Base-by-base conservation (phyloP, 2,797 vertebrate species). In the Mormyrus proboscirostris region DNA sequence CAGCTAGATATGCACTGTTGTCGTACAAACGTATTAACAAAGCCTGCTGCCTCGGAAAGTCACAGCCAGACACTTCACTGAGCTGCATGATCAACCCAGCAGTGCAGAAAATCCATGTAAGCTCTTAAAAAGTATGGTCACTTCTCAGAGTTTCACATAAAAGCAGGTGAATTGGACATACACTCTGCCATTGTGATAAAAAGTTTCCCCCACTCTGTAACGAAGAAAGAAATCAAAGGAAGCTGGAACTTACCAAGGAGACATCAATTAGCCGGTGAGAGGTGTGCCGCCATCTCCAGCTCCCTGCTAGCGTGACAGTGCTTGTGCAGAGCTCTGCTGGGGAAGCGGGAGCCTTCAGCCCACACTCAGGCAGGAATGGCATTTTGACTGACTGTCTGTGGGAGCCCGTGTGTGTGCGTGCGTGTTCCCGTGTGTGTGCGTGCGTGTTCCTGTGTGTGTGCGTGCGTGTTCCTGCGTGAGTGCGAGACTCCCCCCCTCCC, bases 301-400 rank as follows among this genome's bases (percentile, higher is more conserved):
- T 84, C 22, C 53, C 44, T 50, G 76, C 53, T 38, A 50, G 19
- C 44, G 79, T 83, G 53, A 53, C 76, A 41, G 38, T 50, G 88
- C 76, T 12, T 57, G 53, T 84, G 79, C 79, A 29, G n/a, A 86
- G 51, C 14, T 41, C 53, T 84, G 88, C 88, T 62, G 53, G 41
- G 41, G 76, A 88, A 51, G 50, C n/a, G 14, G 53, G n/a, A 47
- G 41, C 6, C 53, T 38, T 85, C 88, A 62, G 79, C 88, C 88
- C 55, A 89, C 88, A 89, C 88, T 84, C 55, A 44, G 55, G 53
- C 57, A n/a, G 55, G 53, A 89, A 89, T 65, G 55, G 79, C 88
- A 89, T 84, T 44, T 53, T 84, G 88, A 47, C 55, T 89, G 49
- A 50, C 84, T 53, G 25, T n/a, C 84, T 86, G 51, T 86, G 84